Evolutionary conservation across 2,888 invertebrate genomes (phyloP).

Genomic region (Chydorus sphaericus): DNA sequence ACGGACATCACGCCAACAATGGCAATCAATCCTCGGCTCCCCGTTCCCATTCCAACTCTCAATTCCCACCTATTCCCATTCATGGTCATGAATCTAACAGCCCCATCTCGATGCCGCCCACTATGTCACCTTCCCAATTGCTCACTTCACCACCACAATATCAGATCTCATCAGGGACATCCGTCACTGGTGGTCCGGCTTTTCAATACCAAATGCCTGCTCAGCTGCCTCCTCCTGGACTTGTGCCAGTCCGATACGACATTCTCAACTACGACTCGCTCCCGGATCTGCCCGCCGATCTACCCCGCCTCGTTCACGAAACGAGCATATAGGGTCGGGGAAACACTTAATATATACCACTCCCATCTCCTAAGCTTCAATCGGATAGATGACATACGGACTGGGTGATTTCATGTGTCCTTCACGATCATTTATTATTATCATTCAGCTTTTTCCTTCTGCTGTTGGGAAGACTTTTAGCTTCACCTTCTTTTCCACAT

Average conservation of each 20-base stretch:
- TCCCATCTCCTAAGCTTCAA: too few relatives aligned
- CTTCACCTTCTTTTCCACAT: too few relatives aligned
- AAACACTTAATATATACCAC: too few relatives aligned
- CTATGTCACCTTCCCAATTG: constrained; percentile 6
- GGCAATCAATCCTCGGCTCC: neutral
- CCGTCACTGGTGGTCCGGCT: constrained; percentile 17
- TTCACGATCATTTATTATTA: too few relatives aligned
- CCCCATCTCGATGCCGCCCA: neutral
- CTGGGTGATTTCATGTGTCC: too few relatives aligned
- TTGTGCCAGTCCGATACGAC: constrained; percentile 16
- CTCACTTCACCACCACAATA: neutral
- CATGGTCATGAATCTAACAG: neutral
- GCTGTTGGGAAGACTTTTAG: too few relatives aligned
- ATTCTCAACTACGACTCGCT: constrained; percentile 23
- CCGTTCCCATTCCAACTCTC: neutral
- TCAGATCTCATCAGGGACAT: constrained; percentile 17
- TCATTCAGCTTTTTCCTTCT: too few relatives aligned
- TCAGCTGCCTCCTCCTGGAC: constrained; percentile 9
- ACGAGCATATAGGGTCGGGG: constrained; percentile 44
- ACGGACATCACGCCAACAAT: neutral
- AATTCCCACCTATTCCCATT: neutral
- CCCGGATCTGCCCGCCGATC: constrained; percentile 39
- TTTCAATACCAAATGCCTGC: neutral
- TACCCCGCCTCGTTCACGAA: constrained; percentile 42
- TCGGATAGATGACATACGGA: too few relatives aligned